A percentile compares a stretch with the other conserved stretches of the same genome.
phyloP scores from a whole-genome alignment of 2,797 vertebrate species.

The Orestias chungarensis region DNA sequence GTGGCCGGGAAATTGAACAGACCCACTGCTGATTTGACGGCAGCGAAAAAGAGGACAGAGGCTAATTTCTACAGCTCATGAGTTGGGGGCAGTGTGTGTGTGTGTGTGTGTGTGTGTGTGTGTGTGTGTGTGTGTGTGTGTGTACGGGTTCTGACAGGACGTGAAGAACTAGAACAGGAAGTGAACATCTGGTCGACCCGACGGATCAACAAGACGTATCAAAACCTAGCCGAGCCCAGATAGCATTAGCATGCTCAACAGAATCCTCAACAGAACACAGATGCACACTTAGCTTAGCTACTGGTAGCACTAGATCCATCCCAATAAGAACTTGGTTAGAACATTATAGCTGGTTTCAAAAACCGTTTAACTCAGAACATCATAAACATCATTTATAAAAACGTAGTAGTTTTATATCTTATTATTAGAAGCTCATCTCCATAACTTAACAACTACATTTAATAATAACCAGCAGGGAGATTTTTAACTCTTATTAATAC shows the following conservation, averaged over 20 bases:
- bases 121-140: too few relatives aligned
- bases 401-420: background rate
- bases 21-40: too few relatives aligned
- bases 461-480: too few relatives aligned
- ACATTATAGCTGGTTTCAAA: background rate
- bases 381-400: background rate
- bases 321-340: background rate
- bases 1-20: too few relatives aligned
- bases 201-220: background rate
- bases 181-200: too few relatives aligned
- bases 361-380: background rate
- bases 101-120: too few relatives aligned
- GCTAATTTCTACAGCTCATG: background rate
- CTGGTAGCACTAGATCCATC: background rate
- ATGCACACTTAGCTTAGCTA: background rate
- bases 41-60: background rate
- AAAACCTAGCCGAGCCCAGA: background rate
- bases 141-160: too few relatives aligned
- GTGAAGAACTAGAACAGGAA: background rate
- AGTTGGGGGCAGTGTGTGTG: too few relatives aligned
- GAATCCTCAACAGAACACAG: background rate
- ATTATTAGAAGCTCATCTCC: background rate
- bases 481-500: too few relatives aligned
- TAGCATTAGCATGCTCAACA: background rate
- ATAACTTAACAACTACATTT: background rate